A percentile compares a stretch with the other conserved stretches of the same genome.
Conservation (phyloP, 2,113 vertebrate genomes). For the Dendrocopos noguchii region DNA sequence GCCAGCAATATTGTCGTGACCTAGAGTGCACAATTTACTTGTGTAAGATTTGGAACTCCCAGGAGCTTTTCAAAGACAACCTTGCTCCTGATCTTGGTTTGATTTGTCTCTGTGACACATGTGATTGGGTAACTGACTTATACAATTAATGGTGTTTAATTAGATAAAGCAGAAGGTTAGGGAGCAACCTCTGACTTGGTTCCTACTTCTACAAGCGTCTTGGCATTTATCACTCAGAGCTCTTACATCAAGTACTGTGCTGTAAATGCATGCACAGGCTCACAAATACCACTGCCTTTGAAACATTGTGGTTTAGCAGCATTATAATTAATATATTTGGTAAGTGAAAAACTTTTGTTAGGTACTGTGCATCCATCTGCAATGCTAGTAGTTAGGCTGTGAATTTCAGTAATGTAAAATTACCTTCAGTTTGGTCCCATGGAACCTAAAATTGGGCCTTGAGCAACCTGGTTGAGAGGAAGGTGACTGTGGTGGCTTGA, state of each 20-base stretch:
- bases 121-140: background rate
- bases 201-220: background rate
- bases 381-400: background rate
- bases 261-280: background rate
- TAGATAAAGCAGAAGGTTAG: background rate
- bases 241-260: background rate
- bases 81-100: background rate
- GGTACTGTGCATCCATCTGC: background rate
- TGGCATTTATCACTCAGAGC: background rate
- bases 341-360: background rate
- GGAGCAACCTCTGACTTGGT: background rate
- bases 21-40: background rate
- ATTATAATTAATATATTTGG: background rate
- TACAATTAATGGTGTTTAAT: background rate
- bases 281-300: background rate
- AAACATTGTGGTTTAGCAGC: background rate
- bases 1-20: background rate
- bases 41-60: background rate
- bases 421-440: no score
- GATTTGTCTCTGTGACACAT: background rate
- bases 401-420: background rate
- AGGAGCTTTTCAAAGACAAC: background rate
- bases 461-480: no score
- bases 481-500: no score
- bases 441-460: no score